Conservation (phyloP, 2,888 invertebrate species). For the Metacarcinus magister region DNA sequence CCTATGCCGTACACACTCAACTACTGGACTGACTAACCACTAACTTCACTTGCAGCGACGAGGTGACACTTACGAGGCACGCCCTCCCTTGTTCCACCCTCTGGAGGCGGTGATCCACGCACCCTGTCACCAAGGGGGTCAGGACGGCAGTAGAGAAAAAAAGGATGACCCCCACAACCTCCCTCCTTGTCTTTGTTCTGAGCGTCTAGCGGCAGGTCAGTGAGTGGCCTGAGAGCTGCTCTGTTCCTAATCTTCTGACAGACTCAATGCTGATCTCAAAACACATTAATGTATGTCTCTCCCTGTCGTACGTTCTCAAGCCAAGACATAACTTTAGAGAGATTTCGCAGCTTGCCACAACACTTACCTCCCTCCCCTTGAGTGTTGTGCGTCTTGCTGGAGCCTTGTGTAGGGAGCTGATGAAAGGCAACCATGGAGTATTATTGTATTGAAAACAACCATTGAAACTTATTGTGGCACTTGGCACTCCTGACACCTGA, state of each 20-base stretch:
- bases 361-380: background rate
- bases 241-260: background rate
- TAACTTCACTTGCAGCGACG: background rate
- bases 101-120: background rate
- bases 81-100: background rate
- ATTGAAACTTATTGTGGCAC: background rate
- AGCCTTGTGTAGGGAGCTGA: background rate
- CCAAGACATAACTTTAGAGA: background rate
- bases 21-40: background rate
- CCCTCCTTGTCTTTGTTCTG: background rate
- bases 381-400: background rate
- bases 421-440: background rate
- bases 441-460: background rate
- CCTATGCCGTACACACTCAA: too few relatives aligned
- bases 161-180: background rate
- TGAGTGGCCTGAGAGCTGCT: background rate
- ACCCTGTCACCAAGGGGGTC: conserved; percentile 36
- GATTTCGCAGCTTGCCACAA: background rate
- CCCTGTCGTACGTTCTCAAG: background rate
- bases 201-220: background rate
- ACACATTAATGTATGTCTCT: background rate
- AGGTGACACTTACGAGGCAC: background rate
- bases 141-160: background rate
- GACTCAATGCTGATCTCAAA: background rate
- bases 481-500: background rate